Evolutionary conservation across 2,113 vertebrate species (phyloP).

Genomic region (Tyto alba): DNA sequence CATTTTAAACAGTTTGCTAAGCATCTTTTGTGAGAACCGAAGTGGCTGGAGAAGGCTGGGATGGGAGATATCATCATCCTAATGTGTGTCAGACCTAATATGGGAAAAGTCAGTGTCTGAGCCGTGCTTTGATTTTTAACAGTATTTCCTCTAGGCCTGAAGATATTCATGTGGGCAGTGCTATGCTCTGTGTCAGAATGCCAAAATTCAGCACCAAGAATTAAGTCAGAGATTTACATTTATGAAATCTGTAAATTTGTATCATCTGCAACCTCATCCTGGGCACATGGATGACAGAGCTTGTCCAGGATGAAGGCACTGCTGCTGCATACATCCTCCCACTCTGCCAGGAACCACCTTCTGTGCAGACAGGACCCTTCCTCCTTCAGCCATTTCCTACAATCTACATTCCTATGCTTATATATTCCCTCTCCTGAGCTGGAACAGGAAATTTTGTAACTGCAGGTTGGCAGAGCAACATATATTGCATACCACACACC

Average conservation of each 20-base stretch:
- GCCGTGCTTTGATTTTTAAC: background rate
- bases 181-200: background rate
- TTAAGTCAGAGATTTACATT: background rate
- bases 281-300: background rate
- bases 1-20: background rate
- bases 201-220: background rate
- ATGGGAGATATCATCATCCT: background rate
- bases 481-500: background rate
- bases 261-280: background rate
- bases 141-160: background rate
- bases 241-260: background rate
- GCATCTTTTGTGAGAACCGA: background rate
- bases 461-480: background rate
- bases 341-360: background rate
- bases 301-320: background rate
- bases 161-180: background rate
- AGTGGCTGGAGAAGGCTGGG: background rate
- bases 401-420: background rate
- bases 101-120: background rate
- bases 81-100: background rate
- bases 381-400: background rate
- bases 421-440: background rate
- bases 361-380: background rate
- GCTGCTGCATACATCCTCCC: background rate
- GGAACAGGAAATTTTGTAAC: background rate